phyloP scores from a whole-genome alignment of 2,113 vertebrate species.

The Aix galericulata region DNA sequence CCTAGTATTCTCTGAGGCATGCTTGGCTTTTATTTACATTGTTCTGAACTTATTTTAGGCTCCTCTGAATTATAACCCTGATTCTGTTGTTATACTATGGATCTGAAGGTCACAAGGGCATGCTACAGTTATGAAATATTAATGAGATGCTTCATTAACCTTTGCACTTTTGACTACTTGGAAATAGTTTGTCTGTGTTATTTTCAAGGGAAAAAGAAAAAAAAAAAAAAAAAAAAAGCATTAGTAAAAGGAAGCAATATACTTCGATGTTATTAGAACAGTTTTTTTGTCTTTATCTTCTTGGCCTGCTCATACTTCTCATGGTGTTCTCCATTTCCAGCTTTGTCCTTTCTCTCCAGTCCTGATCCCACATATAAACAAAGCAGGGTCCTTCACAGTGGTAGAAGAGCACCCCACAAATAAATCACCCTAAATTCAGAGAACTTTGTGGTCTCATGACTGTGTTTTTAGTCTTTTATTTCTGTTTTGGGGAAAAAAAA shows the following conservation, averaged over 20 bases:
- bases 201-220: neutral
- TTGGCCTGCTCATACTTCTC: neutral
- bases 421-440: neutral
- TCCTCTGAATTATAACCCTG: neutral
- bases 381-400: neutral
- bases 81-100: neutral
- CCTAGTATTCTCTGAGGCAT: neutral
- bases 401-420: neutral
- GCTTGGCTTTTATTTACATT: neutral
- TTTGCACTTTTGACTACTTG: slow-evolving; percentile 60
- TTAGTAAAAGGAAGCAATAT: neutral
- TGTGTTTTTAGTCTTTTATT: neutral
- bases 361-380: neutral
- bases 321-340: neutral
- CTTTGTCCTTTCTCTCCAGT: neutral
- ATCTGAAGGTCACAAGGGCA: slow-evolving; percentile 61
- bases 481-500: neutral
- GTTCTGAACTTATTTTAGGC: neutral
- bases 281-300: neutral
- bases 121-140: slow-evolving; percentile 70
- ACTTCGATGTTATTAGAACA: neutral
- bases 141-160: slow-evolving; percentile 76
- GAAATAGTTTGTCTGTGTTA: slow-evolving; percentile 47
- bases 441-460: neutral
- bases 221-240: neutral